These are phyloP conservation scores for Scaptomyza reducta DNA, from an alignment of 2,888 invertebrate species.

Conservation along the genomic window DNA sequence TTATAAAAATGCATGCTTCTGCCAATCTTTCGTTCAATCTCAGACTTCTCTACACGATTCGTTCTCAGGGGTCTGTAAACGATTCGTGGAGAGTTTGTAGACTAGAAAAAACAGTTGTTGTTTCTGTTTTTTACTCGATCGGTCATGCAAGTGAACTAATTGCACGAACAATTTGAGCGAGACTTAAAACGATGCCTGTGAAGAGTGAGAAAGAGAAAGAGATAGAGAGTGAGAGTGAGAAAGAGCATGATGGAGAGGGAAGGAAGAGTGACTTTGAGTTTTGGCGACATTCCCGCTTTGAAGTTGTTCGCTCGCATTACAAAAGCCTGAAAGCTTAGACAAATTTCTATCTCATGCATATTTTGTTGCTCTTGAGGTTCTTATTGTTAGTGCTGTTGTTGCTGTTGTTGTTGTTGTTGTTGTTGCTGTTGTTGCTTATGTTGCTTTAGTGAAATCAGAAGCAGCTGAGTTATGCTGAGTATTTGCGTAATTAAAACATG, in stretches of 20 bases:
- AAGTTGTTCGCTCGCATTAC: slow-evolving; percentile 74
- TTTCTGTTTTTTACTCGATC: slow-evolving; percentile 25
- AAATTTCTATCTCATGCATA: slow-evolving; percentile 67
- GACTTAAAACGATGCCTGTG: slow-evolving; percentile 7
- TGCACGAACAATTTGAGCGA: slow-evolving; percentile 42
- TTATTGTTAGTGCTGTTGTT: slow-evolving; percentile 14
- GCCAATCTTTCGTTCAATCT: too few species aligned
- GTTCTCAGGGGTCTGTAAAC: not conserved
- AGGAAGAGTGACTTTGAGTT: slow-evolving; percentile 35
- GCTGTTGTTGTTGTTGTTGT: slow-evolving; percentile 7
- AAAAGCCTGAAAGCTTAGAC: slow-evolving; percentile 65
- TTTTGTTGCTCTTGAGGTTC: slow-evolving; percentile 42
- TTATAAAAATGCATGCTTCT: too few species aligned
- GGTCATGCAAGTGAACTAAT: slow-evolving; percentile 51
- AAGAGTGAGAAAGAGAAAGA: not conserved
- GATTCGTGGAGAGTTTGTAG: not conserved
- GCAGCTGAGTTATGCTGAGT: slow-evolving; percentile 67
- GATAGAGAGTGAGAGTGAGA: not conserved
- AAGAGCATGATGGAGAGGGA: not conserved
- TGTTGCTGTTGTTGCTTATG: slow-evolving; percentile 15
- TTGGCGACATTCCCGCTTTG: slow-evolving; percentile 70
- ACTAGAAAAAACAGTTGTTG: not conserved
- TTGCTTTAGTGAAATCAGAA: slow-evolving; percentile 25
- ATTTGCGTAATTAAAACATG: slow-evolving; percentile 80
- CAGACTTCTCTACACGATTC: not conserved